Base-by-base conservation (phyloP, 1,140 invertebrate genomes). In the Asobara japonica region DNA sequence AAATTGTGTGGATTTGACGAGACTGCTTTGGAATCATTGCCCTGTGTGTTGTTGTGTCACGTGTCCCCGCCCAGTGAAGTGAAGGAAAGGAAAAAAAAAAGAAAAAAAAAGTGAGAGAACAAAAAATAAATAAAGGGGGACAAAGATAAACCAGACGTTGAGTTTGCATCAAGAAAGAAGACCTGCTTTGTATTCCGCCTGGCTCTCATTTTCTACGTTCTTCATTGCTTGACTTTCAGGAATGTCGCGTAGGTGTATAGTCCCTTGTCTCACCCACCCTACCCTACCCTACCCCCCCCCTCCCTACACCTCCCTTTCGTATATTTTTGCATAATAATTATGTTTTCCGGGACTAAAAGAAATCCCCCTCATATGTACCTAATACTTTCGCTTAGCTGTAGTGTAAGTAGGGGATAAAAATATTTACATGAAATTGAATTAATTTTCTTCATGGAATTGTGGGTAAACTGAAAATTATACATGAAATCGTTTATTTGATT, bases 231-330 rank as follows among this genome's bases (percentile, higher is more conserved):
- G 1, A 48, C 3, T 48, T 48, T 10, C n/a, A 13, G 41, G 41
- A 48, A 48, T 48, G 41, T 48, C n/a, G 41, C n/a, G 41, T 48
- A 48, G 41, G 41, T 48, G 41, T 48, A n/a, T n/a, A n/a, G 5
- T 10, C 31, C 10, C 41, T 48, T 48, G 7, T 48, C 41, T 48
- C 41, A 5, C 41, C 41, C 41, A 36, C 31, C 31, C 31, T 11
- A 5, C 5, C 31, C 31, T 36, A 11, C 11, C 31, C 11, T 11
- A 36, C 31, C 5, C 31, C 11, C 31, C n/a, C n/a, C n/a, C n/a
- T n/a, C n/a, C n/a, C n/a, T n/a, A n/a, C n/a, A n/a, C n/a, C n/a
- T n/a, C n/a, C n/a, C n/a, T n/a, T 36, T 36, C 11, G 31, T 36
- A 36, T 36, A 6, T 48, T 48, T 48, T 48, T 48, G 41, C 41